Conservation (phyloP, 92 coral and sea anemone genomes). For the Parazoanthus swiftii region DNA sequence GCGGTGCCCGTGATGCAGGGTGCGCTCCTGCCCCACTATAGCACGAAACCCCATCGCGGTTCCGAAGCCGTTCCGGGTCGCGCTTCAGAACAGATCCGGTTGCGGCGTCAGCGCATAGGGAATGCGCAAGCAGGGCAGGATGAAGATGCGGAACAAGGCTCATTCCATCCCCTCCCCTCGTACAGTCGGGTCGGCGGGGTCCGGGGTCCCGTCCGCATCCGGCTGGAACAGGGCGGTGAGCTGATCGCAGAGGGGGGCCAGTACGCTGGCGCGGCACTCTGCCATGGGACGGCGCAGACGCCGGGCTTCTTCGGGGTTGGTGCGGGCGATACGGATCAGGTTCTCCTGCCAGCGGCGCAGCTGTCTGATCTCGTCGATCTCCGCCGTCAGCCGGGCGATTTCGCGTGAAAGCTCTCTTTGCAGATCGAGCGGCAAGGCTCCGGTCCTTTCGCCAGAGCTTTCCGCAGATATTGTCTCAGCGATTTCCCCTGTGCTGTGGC, state of each 20-base stretch:
- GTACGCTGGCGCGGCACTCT: conserved; percentile 1
- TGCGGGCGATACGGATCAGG: background rate
- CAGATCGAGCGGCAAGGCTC: conserved; percentile 1
- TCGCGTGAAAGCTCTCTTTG: background rate
- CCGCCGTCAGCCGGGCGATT: conserved; percentile 1
- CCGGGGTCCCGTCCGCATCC: background rate
- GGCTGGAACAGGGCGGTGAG: background rate
- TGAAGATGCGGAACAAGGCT: background rate
- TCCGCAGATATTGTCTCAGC: background rate
- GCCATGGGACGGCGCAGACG: conserved; percentile 1
- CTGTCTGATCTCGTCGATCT: background rate
- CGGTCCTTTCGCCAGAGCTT: background rate
- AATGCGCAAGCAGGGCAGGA: background rate
- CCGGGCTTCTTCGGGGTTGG: background rate
- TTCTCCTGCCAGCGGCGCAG: background rate
- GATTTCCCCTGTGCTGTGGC: background rate
- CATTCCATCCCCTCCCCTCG: too few relatives aligned
- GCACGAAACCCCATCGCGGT: conserved; percentile 11
- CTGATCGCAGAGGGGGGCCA: background rate
- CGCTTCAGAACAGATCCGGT: background rate
- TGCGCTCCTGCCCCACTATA: conserved; percentile 9
- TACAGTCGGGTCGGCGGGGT: background rate
- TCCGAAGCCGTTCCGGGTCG: conserved; percentile 15
- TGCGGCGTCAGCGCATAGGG: too few relatives aligned
- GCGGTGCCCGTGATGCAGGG: conserved; percentile 18